Base-by-base conservation (phyloP, 1,140 invertebrate species). In the Zaprionus gabonicus region DNA sequence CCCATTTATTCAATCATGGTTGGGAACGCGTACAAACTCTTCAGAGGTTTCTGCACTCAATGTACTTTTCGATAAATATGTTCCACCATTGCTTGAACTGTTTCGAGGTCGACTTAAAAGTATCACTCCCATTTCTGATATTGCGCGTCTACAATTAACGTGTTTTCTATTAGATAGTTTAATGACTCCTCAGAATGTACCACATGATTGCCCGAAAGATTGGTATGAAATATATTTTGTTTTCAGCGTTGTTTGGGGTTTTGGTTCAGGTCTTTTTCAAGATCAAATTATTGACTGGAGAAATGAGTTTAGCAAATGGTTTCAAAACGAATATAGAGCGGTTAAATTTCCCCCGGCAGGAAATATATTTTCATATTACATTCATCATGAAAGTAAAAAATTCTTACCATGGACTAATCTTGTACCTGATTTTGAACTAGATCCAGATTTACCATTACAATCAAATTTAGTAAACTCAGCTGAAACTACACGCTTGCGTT, bases 181-280 rank as follows among this genome's bases (percentile, higher is more conserved):
- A 51, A 92, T 99, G 2, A 97, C 95, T 2, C 96, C 96, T 34
- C 94, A 96, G 64, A 96, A 97, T 91, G 94, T 97, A 2, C 97
- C 98, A 0, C 93, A 94, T 2, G 98, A 99, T 75, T 97, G 96
- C 88, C 96, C 97, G 0, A 98, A 98, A 88, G 98, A 99, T 92
- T 97, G 96, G 96, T 98, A 98, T 87, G 98, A 99, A 93, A 95
- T 96, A 4, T 99, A 99, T 92, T 99, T 99, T 93, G 97, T 96
- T 0, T 99, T 99, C 93, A 95, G 96, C 6, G 95, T 95, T 72
- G 95, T 99, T 17, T 99, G 98, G 98, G 97, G 97, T 0, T 99
- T 99, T 92, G 98, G 98, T 15, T 97, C 98, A 0, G 95, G 95
- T 1, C 94, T 97, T 58, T 98, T 97, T 91, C 97, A 98, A 94